Conservation (phyloP, 2,113 vertebrate species). For the Elachura formosa region DNA sequence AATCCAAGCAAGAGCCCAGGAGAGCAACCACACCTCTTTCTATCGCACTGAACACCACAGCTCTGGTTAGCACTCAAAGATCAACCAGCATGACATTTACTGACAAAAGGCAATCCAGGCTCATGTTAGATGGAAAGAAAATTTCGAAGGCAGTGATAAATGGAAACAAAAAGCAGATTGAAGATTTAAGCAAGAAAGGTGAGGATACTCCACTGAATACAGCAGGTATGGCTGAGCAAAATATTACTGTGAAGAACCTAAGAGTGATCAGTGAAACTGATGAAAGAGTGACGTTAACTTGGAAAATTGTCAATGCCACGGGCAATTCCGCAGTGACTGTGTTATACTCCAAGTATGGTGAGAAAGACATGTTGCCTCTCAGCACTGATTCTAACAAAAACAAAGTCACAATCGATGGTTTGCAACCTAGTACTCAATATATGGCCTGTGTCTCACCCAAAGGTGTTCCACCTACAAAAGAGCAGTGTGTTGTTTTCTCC, state of each 20-base stretch:
- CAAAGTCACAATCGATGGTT: slow-evolving; percentile 82
- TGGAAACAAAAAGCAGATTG: slow-evolving; percentile 58
- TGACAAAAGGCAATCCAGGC: slow-evolving; percentile 53
- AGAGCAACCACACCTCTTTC: not conserved
- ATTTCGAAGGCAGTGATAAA: slow-evolving; percentile 48
- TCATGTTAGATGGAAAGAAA: slow-evolving; percentile 43
- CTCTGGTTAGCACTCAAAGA: not conserved
- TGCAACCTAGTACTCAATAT: slow-evolving; percentile 82
- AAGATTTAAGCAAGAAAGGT: slow-evolving; percentile 65
- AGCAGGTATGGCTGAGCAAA: not conserved
- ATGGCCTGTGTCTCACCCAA: slow-evolving; percentile 87
- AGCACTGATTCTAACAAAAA: slow-evolving; percentile 78
- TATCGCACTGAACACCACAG: not conserved
- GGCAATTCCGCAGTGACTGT: slow-evolving; percentile 74
- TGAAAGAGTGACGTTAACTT: slow-evolving; percentile 84
- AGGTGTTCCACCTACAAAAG: slow-evolving; percentile 72
- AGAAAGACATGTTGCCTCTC: slow-evolving; percentile 79
- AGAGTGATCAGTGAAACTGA: slow-evolving; percentile 80
- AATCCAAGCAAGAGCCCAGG: not conserved
- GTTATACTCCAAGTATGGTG: slow-evolving; percentile 85
- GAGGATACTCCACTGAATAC: not conserved
- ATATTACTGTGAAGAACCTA: slow-evolving; percentile 73
- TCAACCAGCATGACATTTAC: not conserved
- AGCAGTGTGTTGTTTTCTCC: slow-evolving; percentile 90
- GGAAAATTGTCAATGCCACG: slow-evolving; percentile 73